A percentile compares a stretch with the other conserved stretches of the same genome.
Conservation (phyloP, 2,797 vertebrate species). For the Novumbra hubbsi region DNA sequence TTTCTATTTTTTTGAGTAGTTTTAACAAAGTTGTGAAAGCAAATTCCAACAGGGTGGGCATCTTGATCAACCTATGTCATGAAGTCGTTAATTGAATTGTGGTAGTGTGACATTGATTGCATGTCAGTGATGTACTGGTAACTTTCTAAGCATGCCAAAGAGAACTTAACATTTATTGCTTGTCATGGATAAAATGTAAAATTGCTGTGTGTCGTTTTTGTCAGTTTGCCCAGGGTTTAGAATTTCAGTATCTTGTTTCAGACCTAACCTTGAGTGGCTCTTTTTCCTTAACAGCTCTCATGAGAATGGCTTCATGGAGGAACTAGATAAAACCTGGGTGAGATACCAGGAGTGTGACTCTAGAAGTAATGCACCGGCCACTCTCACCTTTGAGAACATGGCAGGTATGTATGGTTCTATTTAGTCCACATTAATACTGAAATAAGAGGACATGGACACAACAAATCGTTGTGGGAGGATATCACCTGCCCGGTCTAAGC, state of each 20-base stretch:
- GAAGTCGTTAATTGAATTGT: no score
- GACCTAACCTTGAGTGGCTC: neutral
- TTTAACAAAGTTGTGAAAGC: no score
- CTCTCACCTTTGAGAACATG: conserved; percentile 98
- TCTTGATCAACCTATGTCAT: no score
- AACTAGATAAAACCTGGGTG: conserved; percentile 98
- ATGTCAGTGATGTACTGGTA: no score
- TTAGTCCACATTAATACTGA: neutral
- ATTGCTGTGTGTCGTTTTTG: no score
- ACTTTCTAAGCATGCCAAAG: no score
- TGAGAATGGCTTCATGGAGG: conserved; percentile 98
- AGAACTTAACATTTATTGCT: no score
- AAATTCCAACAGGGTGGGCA: no score
- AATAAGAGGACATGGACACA: neutral
- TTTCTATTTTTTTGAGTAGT: no score
- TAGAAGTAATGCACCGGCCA: conserved; percentile 95
- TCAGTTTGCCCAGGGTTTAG: no score
- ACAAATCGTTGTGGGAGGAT: neutral
- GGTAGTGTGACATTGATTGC: no score
- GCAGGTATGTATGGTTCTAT: conserved; percentile 77
- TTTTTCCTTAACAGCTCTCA: conserved; percentile 79
- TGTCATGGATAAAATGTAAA: no score
- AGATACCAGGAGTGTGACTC: conserved; percentile 98
- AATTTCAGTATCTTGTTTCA: conserved; percentile 4
- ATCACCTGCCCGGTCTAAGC: neutral